Base-by-base conservation (phyloP, 2,797 vertebrate genomes). In the Nyctalus aviator region DNA sequence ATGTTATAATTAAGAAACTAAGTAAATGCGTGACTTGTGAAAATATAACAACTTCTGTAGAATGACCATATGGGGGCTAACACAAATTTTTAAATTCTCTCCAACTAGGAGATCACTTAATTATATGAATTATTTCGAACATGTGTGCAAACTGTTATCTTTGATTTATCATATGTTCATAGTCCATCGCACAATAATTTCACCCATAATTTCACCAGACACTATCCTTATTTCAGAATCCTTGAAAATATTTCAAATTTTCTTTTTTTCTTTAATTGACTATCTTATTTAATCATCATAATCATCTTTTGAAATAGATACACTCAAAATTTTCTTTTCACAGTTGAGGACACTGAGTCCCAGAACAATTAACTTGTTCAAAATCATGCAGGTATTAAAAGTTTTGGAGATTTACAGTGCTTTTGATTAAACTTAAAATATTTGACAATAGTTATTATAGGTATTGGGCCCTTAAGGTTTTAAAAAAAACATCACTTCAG, bases 341-440 rank as follows among this genome's bases (percentile, higher is more conserved):
- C 4, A 55, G 18, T 27, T 62, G 3, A 90, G 59, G 41, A 85
- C 21, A 72, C 35, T 23, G 5, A 81, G n/a, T 69, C 46, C n/a
- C 78, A 79, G 41, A 75, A 81, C 6, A 90, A 62, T n/a, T 21
- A 59, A 76, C 14, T 44, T 76, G 48, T 25, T 77, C 25, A 81
- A 62, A 12, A 35, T 32, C 20, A 75, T 13, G 88, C 1, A 11
- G 32, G 17, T 76, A 35, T 25, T 23, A 71, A 53, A 71, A 53
- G 15, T 64, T 35, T 44, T 13, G 84, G 81, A 6, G 15, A 8
- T 75, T 84, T 35, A 25, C 0, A 66, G 85, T 1, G 0, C 7
- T 72, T 91, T 44, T 35, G 59, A 84, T 30, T 84, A 9, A 92
- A 59, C 37, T 90, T 78, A 79, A 73, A 82, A 41, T 53, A 75